Evolutionary conservation across 2,113 vertebrate species (phyloP), one percentile per base, ranked within the genome.

Genomic region (Aix galericulata): DNA sequence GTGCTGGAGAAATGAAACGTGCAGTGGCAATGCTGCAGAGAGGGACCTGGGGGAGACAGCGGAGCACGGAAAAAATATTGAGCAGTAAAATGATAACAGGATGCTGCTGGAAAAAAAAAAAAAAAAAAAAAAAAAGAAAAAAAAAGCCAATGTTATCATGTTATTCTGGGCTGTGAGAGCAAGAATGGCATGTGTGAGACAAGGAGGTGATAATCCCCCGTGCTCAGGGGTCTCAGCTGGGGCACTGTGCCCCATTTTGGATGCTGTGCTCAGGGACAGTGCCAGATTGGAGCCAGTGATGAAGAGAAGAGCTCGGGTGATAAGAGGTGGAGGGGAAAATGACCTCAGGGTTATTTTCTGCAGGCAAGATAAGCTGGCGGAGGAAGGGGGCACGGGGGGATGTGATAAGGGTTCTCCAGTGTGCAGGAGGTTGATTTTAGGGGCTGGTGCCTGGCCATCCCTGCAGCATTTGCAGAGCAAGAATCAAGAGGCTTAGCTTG

Each of bases 21-120:
- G 6, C 29, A 76, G 83, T 55, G 88, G 92, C 89, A 95, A 44
- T 93, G 93, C 91, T 93, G 93, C 93, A 69, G 86, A 82, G 74
- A 87, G 53, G 86, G 84, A 84, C 89, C 74, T 94, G 95, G 91
- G 92, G 94, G 95, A 96, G 94, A 93, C 52, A 95, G 95, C 11
- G 81, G 48, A 93, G 50, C 93, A 72, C 22, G 86, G 86, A 68
- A 94, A 86, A 93, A 88, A 64, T 72, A 83, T 48, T 0, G 4
- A 93, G 81, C 83, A 93, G 86, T 46, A 63, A 53, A 66, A n/a
- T 20, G 26, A 64, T 27, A 91, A 78, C 64, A 86, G 69, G 69
- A 92, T 92, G 89, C 46, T 93, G 44, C 17, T 80, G 44, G 21
- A 42, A 56, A 58, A 52, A 52, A 27, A 22, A 32, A 34, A 40